Evolutionary conservation across 2,113 vertebrate species (phyloP), one percentile per base, ranked within the genome.

Genomic region (Xiphorhynchus elegans): DNA sequence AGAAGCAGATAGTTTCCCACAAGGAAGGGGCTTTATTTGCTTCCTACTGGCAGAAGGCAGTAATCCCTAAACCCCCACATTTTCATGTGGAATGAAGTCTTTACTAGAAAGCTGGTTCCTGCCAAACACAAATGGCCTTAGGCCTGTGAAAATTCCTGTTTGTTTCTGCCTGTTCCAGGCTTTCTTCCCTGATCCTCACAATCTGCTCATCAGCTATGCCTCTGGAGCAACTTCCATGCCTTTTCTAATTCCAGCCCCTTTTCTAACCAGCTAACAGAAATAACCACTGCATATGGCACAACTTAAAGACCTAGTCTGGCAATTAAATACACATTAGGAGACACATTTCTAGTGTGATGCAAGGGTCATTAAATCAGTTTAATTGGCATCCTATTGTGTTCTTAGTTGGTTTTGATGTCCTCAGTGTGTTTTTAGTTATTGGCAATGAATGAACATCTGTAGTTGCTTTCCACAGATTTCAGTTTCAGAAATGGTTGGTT

Each of bases 341-440:
- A 58, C 6, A 6, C 31, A 50, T 67, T 87, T 77, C 63, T 67
- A 84, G 69, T 26, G 4, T 90, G 95, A 91, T 91, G 50, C 68
- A 44, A 52, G 40, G 24, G 39, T 89, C 78, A 66, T 93, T 95
- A 91, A 91, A 88, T 84, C 62, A 60, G 29, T 79, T 59, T 95
- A 95, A 94, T 88, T 93, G 77, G 75, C 73, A 60, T 93, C 95
- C 79, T 90, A 63, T 84, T 94, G 83, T 68, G 63, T 7, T 56
- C 76, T 84, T 33, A 63, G 35, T 77, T 77, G 23, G 17, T 16
- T 56, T 70, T 84, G 42, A 21, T 77, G 64, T 90, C 72, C 56
- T 90, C 25, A 64, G 84, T 39, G 62, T 84, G 53, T 0, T 75
- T 96, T 90, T 88, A 60, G 75, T 47, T 66, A 39, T 1, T 94